Conservation (phyloP, 2,113 vertebrate genomes). For the Nerophis lumbriciformis region DNA sequence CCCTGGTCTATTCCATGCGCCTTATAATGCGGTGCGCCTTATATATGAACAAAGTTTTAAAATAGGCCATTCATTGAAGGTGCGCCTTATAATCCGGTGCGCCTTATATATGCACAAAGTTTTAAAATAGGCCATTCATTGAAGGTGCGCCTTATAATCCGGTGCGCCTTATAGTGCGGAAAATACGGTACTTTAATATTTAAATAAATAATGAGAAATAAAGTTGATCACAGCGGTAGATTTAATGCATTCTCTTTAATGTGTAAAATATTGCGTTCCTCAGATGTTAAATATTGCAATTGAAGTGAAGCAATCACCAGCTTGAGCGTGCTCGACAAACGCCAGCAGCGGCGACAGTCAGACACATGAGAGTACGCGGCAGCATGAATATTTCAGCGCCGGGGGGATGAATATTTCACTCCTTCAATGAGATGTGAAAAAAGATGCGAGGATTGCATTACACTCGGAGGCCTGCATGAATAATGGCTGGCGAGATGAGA, state of each 20-base stretch:
- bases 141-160: too few relatives aligned
- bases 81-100: too few relatives aligned
- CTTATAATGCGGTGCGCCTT: too few relatives aligned
- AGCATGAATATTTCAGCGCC: slow-evolving; percentile 6
- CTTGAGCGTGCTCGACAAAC: slow-evolving; percentile 8
- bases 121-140: too few relatives aligned
- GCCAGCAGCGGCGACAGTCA: not conserved
- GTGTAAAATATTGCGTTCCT: not conserved
- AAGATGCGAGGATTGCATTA: slow-evolving; percentile 36
- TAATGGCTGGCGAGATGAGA: slow-evolving; percentile 55
- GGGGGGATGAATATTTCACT: slow-evolving; percentile 6
- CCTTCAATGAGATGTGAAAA: not conserved
- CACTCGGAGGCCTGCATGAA: slow-evolving; percentile 40
- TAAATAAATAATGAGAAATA: not conserved
- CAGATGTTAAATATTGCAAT: not conserved
- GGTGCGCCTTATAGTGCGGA: too few relatives aligned
- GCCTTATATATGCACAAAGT: too few relatives aligned
- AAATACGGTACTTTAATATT: too few relatives aligned
- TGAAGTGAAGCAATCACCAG: not conserved
- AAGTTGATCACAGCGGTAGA: not conserved
- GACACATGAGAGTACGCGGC: slow-evolving; percentile 1
- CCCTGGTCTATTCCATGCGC: too few relatives aligned
- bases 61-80: too few relatives aligned
- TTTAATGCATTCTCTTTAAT: not conserved
- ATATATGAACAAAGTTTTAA: too few relatives aligned